Base-by-base conservation (phyloP, 2,113 vertebrate genomes). In the Colossoma macropomum region DNA sequence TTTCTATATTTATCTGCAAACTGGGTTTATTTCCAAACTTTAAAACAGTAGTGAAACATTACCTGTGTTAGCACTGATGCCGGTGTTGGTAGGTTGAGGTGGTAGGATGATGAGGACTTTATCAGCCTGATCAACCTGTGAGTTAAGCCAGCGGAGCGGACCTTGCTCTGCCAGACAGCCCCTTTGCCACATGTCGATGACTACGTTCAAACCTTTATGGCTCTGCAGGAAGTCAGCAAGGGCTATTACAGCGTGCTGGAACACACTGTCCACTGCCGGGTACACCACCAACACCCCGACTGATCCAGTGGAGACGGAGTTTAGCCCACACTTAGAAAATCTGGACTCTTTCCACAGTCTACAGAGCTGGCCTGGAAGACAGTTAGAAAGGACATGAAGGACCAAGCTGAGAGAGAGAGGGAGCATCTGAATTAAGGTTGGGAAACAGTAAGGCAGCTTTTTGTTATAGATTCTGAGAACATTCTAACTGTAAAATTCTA, bases 131-230 rank as follows among this genome's bases (percentile, higher is more conserved):
- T 89, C 83, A 72, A 81, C 93, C 85, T 95, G 91, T 34, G 92
- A 84, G 32, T 91, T 89, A 17, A 97, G 89, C 95, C 95, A 96
- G 65, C 94, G 94, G 78, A 96, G 89, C 0, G 90, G 94, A 3
- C 96, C 95, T 76, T 93, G 87, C 79, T 95, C 92, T 0, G 95
- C 95, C 13, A 96, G 90, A 62, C 75, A 94, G 73, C 83, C 88
- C 86, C 89, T 94, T 85, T 97, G 94, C 95, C 95, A 96, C 48
- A 92, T 84, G 79, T 95, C 96, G 4, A 96, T 87, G 19, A 92
- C 88, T 15, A 96, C 93, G 0, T 86, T 89, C 75, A 92, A 93
- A 81, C 88, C 83, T 3, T 91, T 94, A 0, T 90, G 85, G 30
- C 84, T 82, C 63, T 93, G 93, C 85, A 97, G 87, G 74, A 95